Base-by-base conservation (phyloP, 2,888 invertebrate genomes). In the Pyrgus malvae region DNA sequence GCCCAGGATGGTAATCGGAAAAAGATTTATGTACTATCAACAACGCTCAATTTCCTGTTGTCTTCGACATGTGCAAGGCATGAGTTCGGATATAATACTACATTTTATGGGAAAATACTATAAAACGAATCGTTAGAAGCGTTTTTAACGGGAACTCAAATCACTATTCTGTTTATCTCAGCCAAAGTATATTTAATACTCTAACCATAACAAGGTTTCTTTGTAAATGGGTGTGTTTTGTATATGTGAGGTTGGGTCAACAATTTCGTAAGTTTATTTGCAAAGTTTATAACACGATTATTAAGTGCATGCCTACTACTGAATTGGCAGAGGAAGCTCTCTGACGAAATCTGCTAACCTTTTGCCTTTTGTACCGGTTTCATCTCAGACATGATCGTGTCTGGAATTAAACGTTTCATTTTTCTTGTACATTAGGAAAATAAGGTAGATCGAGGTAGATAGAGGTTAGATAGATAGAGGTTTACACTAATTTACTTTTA, bases 291-390 rank as follows among this genome's bases (percentile, higher is more conserved):
- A n/a, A n/a, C n/a, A n/a, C n/a, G 37, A 16, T n/a, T 8, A 19
- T 17, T 3, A 17, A 2, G 0, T 17, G 1, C 5, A 9, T 5
- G 2, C 11, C 2, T 37, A 19, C 1, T 37, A 19, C 17, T 37
- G 37, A 14, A 9, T 37, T 4, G 9, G 37, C 1, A 14, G n/a
- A 37, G 9, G 19, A 37, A 37, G 17, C 19, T 7, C 37, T 25
- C 38, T 9, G 27, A 27, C 25, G 16, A 37, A 40, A 48, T 29
- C 27, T 72, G 71, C 69, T 79, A 85, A 83, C 80, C 81, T 83
- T 83, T 83, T 80, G 75, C 78, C 76, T 78, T 76, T 75, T 70
- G 68, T 84, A 82, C 85, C 84, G 83, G 85, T 87, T 87, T 80
- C 68, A 64, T 67, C 69, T 67, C 69, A 68, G 71, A 71, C 67